phyloP scores from a whole-genome alignment of 2,113 vertebrate genomes.

The Boulengeromyrus knoepffleri region DNA sequence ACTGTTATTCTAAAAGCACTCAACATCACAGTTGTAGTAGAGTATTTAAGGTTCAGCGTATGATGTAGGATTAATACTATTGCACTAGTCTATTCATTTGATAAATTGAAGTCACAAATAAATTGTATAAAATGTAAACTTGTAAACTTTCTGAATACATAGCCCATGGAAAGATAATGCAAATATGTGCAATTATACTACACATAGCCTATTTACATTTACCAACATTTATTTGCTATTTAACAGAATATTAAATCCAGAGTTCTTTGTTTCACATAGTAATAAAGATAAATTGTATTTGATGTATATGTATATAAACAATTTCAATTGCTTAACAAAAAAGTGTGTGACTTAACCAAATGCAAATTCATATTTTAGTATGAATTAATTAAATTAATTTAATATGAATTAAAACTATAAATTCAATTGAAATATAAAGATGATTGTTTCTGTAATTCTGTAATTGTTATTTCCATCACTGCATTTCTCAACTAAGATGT shows the following conservation, averaged over 20 bases:
- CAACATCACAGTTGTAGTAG: not conserved
- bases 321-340: conserved; percentile 27
- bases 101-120: not conserved
- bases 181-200: not conserved
- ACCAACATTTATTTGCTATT: not conserved
- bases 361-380: conserved; percentile 33
- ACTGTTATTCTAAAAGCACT: not conserved
- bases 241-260: not conserved
- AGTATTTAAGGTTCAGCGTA: not conserved
- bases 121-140: not conserved
- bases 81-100: not conserved
- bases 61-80: not conserved
- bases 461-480: conserved; percentile 47
- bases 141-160: not conserved
- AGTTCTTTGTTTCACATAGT: not conserved
- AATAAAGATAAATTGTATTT: conserved; percentile 4
- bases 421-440: conserved; percentile 41
- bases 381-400: conserved; percentile 35
- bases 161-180: not conserved
- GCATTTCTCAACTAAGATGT: conserved; percentile 36
- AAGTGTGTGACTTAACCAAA: conserved; percentile 31
- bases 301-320: conserved; percentile 13
- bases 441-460: too few relatives aligned
- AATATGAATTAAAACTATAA: conserved; percentile 46
- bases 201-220: not conserved